Percentiles rank a stretch among this genome's conserved stretches.
Evolutionary conservation across 2,797 vertebrate species (phyloP).

Genomic region (Antrozous pallidus): DNA sequence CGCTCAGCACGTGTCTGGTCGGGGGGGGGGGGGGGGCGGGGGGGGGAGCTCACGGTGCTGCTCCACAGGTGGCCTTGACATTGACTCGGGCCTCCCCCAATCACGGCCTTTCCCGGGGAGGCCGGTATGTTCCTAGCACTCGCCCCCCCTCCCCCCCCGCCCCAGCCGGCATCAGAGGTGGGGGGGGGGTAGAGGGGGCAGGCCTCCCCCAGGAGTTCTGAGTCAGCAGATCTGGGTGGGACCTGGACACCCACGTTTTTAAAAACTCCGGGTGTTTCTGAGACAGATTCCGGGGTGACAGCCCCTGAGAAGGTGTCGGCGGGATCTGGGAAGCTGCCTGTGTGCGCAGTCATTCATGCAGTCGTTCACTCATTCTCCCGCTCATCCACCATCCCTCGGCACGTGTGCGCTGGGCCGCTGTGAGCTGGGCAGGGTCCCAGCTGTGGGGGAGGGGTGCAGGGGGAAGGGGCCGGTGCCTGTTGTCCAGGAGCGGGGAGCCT

Average conservation of each 20-base stretch:
- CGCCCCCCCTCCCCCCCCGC: too few relatives aligned
- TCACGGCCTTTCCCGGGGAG: neutral
- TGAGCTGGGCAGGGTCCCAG: neutral
- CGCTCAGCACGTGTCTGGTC: neutral
- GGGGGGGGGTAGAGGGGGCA: too few relatives aligned
- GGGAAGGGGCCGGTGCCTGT: neutral
- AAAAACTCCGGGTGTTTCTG: neutral
- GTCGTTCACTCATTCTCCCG: neutral
- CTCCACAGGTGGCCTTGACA: neutral
- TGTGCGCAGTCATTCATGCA: neutral
- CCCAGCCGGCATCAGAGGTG: too few relatives aligned
- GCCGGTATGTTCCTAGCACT: neutral
- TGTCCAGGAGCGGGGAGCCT: slow-evolving; percentile 4
- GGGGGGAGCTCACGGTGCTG: fast-evolving
- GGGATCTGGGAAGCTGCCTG: neutral
- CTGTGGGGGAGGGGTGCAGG: neutral
- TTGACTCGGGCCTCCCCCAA: neutral
- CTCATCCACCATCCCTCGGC: neutral
- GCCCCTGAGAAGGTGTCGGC: neutral
- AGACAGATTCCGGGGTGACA: neutral
- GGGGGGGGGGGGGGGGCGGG: too few relatives aligned
- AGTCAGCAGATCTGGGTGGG: neutral
- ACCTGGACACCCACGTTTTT: neutral
- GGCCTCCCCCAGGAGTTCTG: neutral
- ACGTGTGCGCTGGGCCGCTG: neutral